phyloP scores from a whole-genome alignment of 2,113 vertebrate genomes.

The Pristiophorus japonicus region DNA sequence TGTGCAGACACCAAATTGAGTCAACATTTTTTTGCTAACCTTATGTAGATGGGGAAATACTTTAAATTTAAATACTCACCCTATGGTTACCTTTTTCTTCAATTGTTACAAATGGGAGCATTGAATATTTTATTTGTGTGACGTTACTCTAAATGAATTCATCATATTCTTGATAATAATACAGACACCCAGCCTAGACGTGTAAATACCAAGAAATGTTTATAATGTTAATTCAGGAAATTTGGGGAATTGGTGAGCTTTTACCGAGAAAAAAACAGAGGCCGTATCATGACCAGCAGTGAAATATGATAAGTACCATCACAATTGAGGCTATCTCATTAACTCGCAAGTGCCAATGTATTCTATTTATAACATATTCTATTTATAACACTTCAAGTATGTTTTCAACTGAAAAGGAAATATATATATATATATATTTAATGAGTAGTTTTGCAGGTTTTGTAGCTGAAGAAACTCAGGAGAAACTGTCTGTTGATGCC shows the following conservation, averaged over 20 bases:
- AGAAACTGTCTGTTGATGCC: conserved; percentile 30
- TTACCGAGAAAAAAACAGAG: conserved; percentile 13
- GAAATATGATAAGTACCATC: conserved; percentile 15
- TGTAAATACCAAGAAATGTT: background rate
- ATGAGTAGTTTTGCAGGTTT: conserved; percentile 28
- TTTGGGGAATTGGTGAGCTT: background rate
- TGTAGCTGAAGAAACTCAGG: background rate
- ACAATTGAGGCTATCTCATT: background rate
- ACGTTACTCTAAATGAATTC: background rate
- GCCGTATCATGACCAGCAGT: background rate
- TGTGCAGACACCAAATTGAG: background rate
- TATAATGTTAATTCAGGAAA: background rate
- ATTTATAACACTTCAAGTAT: conserved; percentile 33
- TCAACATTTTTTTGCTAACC: background rate
- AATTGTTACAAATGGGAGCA: background rate
- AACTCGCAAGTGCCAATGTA: conserved; percentile 26
- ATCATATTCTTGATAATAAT: background rate
- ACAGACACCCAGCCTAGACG: background rate
- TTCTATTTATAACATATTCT: conserved; percentile 34
- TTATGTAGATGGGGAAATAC: background rate
- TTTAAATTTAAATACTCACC: background rate
- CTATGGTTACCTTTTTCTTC: background rate
- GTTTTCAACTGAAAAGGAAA: conserved; percentile 26
- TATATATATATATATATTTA: conserved; percentile 19
- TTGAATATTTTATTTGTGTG: background rate